A percentile compares a stretch with the other conserved stretches of the same genome.
Conservation (phyloP, 2,797 vertebrate genomes). For the Macropus fuliginosus region DNA sequence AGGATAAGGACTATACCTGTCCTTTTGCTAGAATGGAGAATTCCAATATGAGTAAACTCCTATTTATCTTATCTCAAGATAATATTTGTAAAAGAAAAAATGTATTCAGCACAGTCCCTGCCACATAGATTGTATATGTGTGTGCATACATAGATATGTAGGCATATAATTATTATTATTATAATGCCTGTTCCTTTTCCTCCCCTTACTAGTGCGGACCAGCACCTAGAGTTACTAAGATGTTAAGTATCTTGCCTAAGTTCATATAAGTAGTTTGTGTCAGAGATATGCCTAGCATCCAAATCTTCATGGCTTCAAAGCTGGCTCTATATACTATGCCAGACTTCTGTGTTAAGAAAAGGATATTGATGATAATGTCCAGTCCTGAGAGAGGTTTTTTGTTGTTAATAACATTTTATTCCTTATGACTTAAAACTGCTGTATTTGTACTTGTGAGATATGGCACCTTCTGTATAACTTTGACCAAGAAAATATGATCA, state of each 20-base stretch:
- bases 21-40: not conserved
- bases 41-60: not conserved
- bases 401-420: not conserved
- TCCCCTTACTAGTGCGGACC: not conserved
- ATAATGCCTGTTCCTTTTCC: not conserved
- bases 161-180: no score
- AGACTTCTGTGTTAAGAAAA: not conserved
- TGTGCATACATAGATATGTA: no score
- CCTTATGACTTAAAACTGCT: not conserved
- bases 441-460: not conserved
- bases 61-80: not conserved
- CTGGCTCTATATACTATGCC: not conserved
- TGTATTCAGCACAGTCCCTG: not conserved
- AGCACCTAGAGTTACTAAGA: not conserved
- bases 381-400: not conserved
- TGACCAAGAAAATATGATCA: not conserved
- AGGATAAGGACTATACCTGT: not conserved
- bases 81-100: not conserved
- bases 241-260: not conserved
- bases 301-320: not conserved
- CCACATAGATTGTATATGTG: not conserved
- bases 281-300: not conserved
- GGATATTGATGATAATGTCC: not conserved
- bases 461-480: not conserved
- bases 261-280: not conserved